A percentile compares a stretch with the other conserved stretches of the same genome.
phyloP scores from a whole-genome alignment of 2,113 vertebrate species.

The human (Homo sapiens) region GRCh38 chr5:43930001-43930500 shows the following conservation, averaged over 20 bases:
- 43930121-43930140: background rate
- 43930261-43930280: conserved; percentile 26
- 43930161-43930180: conserved; percentile 10
- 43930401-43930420: background rate
- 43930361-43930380: background rate
- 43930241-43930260: conserved; percentile 33
- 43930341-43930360: background rate
- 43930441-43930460: background rate
- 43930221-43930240: background rate
- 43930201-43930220: background rate
- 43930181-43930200: background rate
- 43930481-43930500: background rate
- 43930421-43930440: background rate
- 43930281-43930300: conserved; percentile 25
- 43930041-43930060: background rate
- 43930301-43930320: conserved; percentile 22
- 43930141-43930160: background rate
- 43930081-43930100: background rate
- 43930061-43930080: background rate
- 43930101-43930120: background rate
- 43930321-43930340: background rate
- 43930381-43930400: background rate
- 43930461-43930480: background rate
- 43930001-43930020: background rate
- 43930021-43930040: conserved; percentile 1